phyloP scores from a whole-genome alignment of 2,113 vertebrate genomes.

The Sebastes schlegelii region DNA sequence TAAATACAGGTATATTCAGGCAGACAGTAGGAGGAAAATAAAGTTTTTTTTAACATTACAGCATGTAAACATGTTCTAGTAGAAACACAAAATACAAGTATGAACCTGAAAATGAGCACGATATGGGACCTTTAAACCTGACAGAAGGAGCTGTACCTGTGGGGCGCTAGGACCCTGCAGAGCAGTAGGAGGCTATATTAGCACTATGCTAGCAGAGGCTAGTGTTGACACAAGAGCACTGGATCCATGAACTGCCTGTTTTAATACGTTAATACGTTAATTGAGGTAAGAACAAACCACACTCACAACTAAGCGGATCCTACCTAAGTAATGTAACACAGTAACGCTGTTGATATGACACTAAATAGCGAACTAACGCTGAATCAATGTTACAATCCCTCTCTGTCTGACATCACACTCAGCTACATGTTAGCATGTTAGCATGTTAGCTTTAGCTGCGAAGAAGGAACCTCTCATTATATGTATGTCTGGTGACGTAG shows the following conservation, averaged over 20 bases:
- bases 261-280: slow-evolving; percentile 33
- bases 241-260: slow-evolving; percentile 62
- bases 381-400: slow-evolving; percentile 3
- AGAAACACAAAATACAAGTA: too few relatives aligned
- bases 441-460: slow-evolving; percentile 44
- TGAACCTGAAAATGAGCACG: too few relatives aligned
- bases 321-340: neutral
- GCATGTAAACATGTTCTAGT: too few relatives aligned
- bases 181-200: neutral
- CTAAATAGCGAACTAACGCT: neutral
- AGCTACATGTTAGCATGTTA: neutral
- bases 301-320: neutral
- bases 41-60: too few relatives aligned
- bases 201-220: slow-evolving; percentile 62
- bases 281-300: slow-evolving; percentile 71
- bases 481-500: neutral
- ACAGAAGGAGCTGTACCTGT: neutral
- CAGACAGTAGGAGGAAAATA: too few relatives aligned
- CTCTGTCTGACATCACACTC: neutral
- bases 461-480: neutral
- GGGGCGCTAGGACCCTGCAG: slow-evolving; percentile 55
- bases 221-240: slow-evolving; percentile 41
- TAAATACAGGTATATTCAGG: too few relatives aligned
- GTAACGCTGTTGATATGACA: neutral
- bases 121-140: neutral